Conservation (phyloP, 1,140 invertebrate species). For the Oedothorax gibbosus region DNA sequence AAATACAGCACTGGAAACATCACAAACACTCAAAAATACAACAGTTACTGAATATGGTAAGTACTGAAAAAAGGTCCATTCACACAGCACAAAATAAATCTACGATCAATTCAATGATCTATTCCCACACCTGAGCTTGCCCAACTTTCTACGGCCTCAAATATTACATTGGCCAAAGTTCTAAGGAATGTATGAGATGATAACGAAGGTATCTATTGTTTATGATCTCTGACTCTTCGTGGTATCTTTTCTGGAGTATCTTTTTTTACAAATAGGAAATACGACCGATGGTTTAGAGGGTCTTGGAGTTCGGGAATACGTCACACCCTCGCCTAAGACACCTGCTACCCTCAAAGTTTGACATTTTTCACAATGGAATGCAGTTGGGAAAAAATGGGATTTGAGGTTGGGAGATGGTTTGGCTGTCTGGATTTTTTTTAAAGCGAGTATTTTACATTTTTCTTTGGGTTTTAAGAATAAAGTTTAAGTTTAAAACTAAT, state of each 20-base stretch:
- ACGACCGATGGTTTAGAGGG: not conserved
- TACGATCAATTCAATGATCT: too few relatives aligned
- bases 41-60: too few relatives aligned
- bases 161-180: conserved; percentile 53
- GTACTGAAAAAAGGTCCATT: too few relatives aligned
- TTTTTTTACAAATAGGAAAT: not conserved
- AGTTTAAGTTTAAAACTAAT: too few relatives aligned
- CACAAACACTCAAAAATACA: too few relatives aligned
- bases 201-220: conserved; percentile 46
- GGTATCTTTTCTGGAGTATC: too few relatives aligned
- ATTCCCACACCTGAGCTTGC: conserved; percentile 28
- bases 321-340: not conserved
- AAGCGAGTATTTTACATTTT: too few relatives aligned
- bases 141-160: conserved; percentile 27
- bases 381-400: not conserved
- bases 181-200: conserved; percentile 51
- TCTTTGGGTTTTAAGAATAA: too few relatives aligned
- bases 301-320: conserved; percentile 15
- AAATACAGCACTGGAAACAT: too few relatives aligned
- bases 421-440: too few relatives aligned
- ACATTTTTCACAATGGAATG: not conserved
- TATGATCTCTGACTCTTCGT: conserved; percentile 35
- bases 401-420: too few relatives aligned
- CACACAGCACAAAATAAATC: too few relatives aligned
- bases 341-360: conserved; percentile 34